Base-by-base conservation (phyloP, 2,113 vertebrate species). In the Menura novaehollandiae region DNA sequence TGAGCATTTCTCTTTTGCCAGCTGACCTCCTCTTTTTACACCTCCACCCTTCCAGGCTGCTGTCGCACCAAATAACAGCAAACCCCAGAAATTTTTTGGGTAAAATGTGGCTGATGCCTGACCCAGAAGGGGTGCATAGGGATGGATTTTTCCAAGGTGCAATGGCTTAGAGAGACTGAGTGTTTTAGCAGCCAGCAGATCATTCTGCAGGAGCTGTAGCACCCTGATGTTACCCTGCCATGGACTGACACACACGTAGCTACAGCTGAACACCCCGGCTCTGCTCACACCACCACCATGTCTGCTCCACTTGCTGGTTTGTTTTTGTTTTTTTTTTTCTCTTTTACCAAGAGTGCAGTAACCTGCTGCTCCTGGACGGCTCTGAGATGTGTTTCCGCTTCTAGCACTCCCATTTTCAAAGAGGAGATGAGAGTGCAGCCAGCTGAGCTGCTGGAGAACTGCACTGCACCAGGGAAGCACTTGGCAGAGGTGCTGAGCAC, bases 391-490 rank as follows among this genome's bases (percentile, higher is more conserved):
- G 19, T 83, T 90, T 80, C 63, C 0, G 1, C 37, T 66, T 58
- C 32, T 4, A 72, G 44, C 2, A 0, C 10, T 53, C n/a, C 18
- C 0, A 0, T 13, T 88, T 43, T 23, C 67, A 47, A 80, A 85
- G 75, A 0, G 3, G n/a, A 68, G 92, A 46, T 2, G 75, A 37
- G 47, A 44, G 63, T 43, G 90, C 85, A 93, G 83, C 91, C 78
- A 69, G 39, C 33, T 0, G 67, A 69, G 64, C 60, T 0, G 11
- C 56, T 0, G 2, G 49, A 14, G 81, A 80, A 15, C 51, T n/a
- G 35, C 63, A 30, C 5, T 4, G 11, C 0, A 1, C 28, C 6
- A 1, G 55, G 43, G 8, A 15, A 33, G 21, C 0, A 0, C 53
- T 30, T 6, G 73, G 73, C 62, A 55, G 62, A n/a, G 60, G 27